These are phyloP conservation scores for Cantharis nigra DNA, from an alignment of 2,888 invertebrate genomes.

Conservation along the genomic window DNA sequence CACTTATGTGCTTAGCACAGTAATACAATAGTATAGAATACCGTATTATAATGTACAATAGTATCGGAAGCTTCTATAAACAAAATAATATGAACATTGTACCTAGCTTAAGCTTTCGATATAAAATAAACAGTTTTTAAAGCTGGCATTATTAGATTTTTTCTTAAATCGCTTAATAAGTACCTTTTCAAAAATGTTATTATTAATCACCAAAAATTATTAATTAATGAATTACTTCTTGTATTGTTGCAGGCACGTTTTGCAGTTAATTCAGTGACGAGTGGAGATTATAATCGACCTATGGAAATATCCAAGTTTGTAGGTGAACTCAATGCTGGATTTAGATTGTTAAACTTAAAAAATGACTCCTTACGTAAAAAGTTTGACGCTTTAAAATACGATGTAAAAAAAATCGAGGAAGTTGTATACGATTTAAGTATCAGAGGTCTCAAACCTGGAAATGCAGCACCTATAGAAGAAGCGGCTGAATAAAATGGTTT, in stretches of 20 bases:
- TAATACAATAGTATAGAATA: too few species aligned
- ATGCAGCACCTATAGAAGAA: neutral
- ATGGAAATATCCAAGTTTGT: slow-evolving; percentile 84
- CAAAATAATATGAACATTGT: too few species aligned
- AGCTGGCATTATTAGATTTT: too few species aligned
- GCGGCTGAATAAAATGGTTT: neutral
- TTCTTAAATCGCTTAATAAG: too few species aligned
- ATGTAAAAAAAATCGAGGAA: slow-evolving; percentile 92
- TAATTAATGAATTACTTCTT: neutral
- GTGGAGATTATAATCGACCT: slow-evolving; percentile 82
- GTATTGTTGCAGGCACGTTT: slow-evolving; percentile 66
- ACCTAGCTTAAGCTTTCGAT: too few species aligned
- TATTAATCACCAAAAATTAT: too few species aligned
- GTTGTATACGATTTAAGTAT: slow-evolving; percentile 88
- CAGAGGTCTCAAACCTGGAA: slow-evolving; percentile 67
- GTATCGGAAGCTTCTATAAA: too few species aligned
- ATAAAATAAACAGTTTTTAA: too few species aligned
- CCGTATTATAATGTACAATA: too few species aligned
- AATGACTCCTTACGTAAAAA: slow-evolving; percentile 86
- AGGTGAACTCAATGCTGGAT: slow-evolving; percentile 85
- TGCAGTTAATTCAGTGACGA: slow-evolving; percentile 83
- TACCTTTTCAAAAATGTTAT: too few species aligned
- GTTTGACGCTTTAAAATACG: slow-evolving; percentile 87
- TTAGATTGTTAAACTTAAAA: slow-evolving; percentile 86
- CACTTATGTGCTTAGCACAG: too few species aligned